Base-by-base conservation (phyloP, 1,140 invertebrate genomes). In the Chelonus insularis region DNA sequence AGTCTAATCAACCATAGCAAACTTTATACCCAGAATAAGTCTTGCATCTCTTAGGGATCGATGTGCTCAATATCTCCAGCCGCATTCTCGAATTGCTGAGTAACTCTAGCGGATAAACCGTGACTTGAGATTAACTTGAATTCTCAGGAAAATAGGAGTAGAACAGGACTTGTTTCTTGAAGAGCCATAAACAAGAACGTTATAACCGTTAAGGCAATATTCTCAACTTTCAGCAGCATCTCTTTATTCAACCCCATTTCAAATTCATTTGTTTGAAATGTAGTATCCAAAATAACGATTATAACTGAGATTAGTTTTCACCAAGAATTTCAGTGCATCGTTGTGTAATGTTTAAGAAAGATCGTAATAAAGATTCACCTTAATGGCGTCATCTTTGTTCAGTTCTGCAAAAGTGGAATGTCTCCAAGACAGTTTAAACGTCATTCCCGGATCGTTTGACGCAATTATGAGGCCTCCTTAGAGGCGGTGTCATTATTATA, bases 91-190 rank as follows among this genome's bases (percentile, higher is more conserved):
- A 29, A 29, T 29, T 29, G 25, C 25, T 7, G 61, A 62, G 63
- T 66, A 69, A 66, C 66, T 47, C 34, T 3, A 2, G 23, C 3
- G 7, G 12, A 48, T 47, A 66, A 69, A 68, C 66, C 62, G 57
- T 69, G 66, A 64, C 62, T 64, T 45, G 25, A 54, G 59, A 68
- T 69, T 68, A 67, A 61, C 68, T 64, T 34, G 67, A 66, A 29
- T 39, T 41, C 29, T 55, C 20, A 25, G 29, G 11, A 50, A 29
- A n/a, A 50, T 16, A 45, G 37, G 12, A 12, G 14, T 9, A 4
- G 41, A 45, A 18, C 9, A 16, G 1, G 41, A 16, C 9, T 6
- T 2, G 6, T 16, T 9, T 14, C 18, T 12, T 50, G 9, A 8
- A 25, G 18, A 50, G 23, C 18, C 47, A 18, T 50, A 50, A 50